Conservation (phyloP, 2,888 invertebrate genomes). For the Epiblema foenella region DNA sequence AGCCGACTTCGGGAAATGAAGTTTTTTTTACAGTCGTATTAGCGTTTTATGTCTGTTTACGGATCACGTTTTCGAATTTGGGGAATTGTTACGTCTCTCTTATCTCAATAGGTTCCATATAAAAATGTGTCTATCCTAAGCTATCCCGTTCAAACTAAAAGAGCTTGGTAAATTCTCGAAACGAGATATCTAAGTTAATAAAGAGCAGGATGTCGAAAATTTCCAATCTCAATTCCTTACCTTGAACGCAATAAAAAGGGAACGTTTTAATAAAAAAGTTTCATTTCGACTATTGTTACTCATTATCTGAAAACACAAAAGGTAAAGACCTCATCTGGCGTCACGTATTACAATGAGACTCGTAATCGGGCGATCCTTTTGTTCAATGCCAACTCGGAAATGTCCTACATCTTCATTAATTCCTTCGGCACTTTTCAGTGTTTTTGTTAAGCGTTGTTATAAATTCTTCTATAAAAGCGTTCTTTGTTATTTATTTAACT, state of each 20-base stretch:
- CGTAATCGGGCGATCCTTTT: slow-evolving; percentile 63
- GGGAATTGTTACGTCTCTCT: slow-evolving; percentile 17
- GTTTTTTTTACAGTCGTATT: slow-evolving; percentile 23
- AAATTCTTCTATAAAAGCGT: not conserved
- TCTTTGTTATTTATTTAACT: not conserved
- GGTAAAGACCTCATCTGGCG: slow-evolving; percentile 66
- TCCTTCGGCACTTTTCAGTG: slow-evolving; percentile 49
- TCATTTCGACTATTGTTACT: slow-evolving; percentile 56
- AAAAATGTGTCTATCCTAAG: no score
- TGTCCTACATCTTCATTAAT: slow-evolving; percentile 78
- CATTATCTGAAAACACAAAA: slow-evolving; percentile 68
- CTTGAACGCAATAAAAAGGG: slow-evolving; percentile 73
- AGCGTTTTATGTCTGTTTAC: slow-evolving; percentile 25
- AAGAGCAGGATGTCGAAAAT: slow-evolving; percentile 70
- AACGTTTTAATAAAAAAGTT: slow-evolving; percentile 62
- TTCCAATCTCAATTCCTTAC: slow-evolving; percentile 71
- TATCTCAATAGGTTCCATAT: slow-evolving; percentile 21
- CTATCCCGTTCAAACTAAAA: not conserved
- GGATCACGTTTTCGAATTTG: slow-evolving; percentile 24
- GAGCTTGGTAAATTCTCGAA: slow-evolving; percentile 49
- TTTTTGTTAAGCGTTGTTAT: slow-evolving; percentile 22
- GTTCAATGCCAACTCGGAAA: slow-evolving; percentile 65
- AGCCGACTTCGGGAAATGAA: slow-evolving; percentile 37
- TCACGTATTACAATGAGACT: slow-evolving; percentile 53
- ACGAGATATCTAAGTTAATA: slow-evolving; percentile 63